Evolutionary conservation across 1,140 invertebrate species (phyloP), one percentile per base, ranked within the genome.

Genomic region (Drosophila jambulina): DNA sequence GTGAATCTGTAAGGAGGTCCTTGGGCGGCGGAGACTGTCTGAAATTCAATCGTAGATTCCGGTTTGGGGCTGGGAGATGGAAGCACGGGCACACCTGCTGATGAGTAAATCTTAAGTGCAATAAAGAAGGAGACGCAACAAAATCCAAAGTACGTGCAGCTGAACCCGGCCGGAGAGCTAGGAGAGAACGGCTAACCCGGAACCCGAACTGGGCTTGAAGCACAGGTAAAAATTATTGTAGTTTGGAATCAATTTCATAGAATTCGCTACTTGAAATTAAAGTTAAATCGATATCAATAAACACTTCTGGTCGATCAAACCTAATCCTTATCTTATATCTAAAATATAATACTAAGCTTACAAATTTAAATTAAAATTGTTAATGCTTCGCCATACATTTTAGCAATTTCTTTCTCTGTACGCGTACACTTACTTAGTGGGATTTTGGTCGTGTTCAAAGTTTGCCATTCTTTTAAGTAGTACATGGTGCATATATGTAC

Each of bases 71-170:
- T 65, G 34, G 45, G 29, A 58, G 72, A 40, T 51, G 34, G 46
- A 43, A 58, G 42, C 36, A 54, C 59, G 40, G 68, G 81, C 81
- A 90, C 85, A 90, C 85, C 85, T 90, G 85, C 86, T 90, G 85
- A 90, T 90, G 85, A 90, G 85, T 84, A 91, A 91, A 91, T 91
- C 85, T 91, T 90, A 90, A 90, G 85, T 90, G 85, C 85, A 90
- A 90, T 90, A 90, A 90, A 90, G 81, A 85, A 70, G 72, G 76
- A 78, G 85, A 88, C 72, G 72, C 71, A 78, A 72, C 64, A 78
- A 84, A 91, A 91, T 90, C 84, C 77, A 80, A 90, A 83, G 65
- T 91, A 91, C 90, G 90, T 91, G 90, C 84, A 83, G 80, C 84
- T 86, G 77, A 81, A 80, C 68, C 83, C 65, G 48, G 59, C 43